A percentile compares a stretch with the other conserved stretches of the same genome.
phyloP scores from a whole-genome alignment of 2,888 invertebrate genomes.

The Podabrus alpinus region DNA sequence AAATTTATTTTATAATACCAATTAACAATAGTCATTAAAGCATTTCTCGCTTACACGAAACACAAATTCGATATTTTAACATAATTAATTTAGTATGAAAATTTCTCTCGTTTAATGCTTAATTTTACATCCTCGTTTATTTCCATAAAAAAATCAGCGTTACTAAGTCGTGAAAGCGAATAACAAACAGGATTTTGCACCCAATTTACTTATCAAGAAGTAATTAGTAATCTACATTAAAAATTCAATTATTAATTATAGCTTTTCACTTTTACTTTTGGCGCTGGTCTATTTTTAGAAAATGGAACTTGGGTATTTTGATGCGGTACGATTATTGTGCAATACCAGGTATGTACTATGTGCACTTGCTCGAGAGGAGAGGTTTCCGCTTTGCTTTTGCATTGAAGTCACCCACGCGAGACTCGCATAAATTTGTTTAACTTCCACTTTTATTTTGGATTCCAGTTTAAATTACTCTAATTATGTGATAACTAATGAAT shows the following conservation, averaged over 20 bases:
- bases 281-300: constrained; percentile 8
- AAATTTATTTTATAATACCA: not conserved
- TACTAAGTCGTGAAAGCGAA: constrained; percentile 17
- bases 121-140: constrained; percentile 1
- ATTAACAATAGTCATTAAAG: not conserved
- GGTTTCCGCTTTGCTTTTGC: constrained; percentile 6
- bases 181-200: constrained; percentile 10
- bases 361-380: not conserved
- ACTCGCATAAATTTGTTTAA: not conserved
- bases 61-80: not conserved
- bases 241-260: constrained; percentile 6
- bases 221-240: constrained; percentile 9
- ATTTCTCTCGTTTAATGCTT: not conserved
- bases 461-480: not conserved
- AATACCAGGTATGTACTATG: not conserved
- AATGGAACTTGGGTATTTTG: not conserved
- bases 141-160: not conserved
- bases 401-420: constrained; percentile 12
- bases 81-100: not conserved
- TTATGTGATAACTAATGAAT: not conserved
- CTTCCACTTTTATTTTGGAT: not conserved
- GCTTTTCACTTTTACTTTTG: constrained; percentile 16
- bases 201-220: not conserved
- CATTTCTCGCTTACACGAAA: not conserved
- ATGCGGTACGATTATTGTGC: not conserved